Conservation (phyloP, 2,113 vertebrate species). For the Callorhinus ursinus region DNA sequence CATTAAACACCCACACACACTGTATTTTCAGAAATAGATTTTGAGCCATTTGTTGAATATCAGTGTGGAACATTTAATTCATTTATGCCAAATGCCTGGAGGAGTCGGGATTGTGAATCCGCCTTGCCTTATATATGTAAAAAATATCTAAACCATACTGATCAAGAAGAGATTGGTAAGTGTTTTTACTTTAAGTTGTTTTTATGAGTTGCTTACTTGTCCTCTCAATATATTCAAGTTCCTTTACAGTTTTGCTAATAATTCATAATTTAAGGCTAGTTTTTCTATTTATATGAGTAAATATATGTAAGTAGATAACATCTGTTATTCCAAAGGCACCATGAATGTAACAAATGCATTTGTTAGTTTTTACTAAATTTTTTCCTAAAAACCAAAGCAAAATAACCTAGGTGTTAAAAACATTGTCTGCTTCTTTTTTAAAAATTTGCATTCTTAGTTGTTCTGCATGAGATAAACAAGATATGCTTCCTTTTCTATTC, state of each 20-base stretch:
- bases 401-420: background rate
- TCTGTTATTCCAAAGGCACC: background rate
- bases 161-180: slow-evolving; percentile 89
- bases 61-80: slow-evolving; percentile 91
- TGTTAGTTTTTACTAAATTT: background rate
- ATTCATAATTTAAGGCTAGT: slow-evolving; percentile 10
- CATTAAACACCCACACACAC: slow-evolving; percentile 30
- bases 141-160: slow-evolving; percentile 88
- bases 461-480: background rate
- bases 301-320: background rate
- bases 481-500: background rate
- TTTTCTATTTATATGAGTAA: slow-evolving; percentile 36
- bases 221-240: background rate
- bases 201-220: background rate
- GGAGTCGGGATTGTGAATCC: slow-evolving; percentile 89
- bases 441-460: background rate
- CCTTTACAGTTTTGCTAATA: background rate
- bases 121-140: slow-evolving; percentile 95
- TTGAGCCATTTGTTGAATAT: slow-evolving; percentile 80
- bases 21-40: slow-evolving; percentile 82
- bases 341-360: background rate
- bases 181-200: slow-evolving; percentile 33
- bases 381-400: slow-evolving; percentile 33
- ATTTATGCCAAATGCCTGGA: slow-evolving; percentile 86
- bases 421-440: background rate